Evolutionary conservation across 2,797 vertebrate genomes (phyloP), one percentile per base, ranked within the genome.

Genomic region (Ataeniobius toweri): DNA sequence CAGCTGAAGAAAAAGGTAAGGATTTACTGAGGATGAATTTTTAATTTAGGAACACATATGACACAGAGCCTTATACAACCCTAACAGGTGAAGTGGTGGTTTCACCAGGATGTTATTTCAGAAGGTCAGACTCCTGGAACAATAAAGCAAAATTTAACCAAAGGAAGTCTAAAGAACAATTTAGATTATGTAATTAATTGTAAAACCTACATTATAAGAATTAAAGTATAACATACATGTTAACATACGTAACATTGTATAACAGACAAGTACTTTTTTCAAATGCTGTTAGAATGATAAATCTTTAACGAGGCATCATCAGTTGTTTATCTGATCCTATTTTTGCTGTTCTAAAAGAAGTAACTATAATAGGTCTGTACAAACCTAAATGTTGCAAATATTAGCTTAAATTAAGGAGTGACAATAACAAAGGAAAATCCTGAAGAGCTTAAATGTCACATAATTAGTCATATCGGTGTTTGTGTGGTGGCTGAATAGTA

Each of bases 1-100:
- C 44, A 76, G 76, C 80, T 61, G 65, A 16, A 84, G 74, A 86
- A 80, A 75, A 93, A 93, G 92, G 91, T 94, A 93, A 90, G 91
- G 73, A 76, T 83, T 86, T 46, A 77, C 82, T 10, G 44, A 24
- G 65, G 74, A 55, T 50, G 50, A 67, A 81, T 89, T 89, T 79
- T 2, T 22, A 56, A 80, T 51, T 80, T 74, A 53, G 65, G 12
- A 76, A 70, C 41, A 16, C 77, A 65, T 59, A 68, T 48, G 18
- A 72, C 72, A 65, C 67, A 53, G 44, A 20, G 2, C 44, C 22
- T 73, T 71, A 73, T 48, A 65, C 55, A 72, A 85, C 41, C 10
- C 59, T 26, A 55, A 53, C 70, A 73, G 16, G 39, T 39, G 0
- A 75, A 18, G 3, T 44, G 6, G 28, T 14, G 63, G 13, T 26